Base-by-base conservation (phyloP, 2,797 vertebrate species). In the Hippocampus kuda region DNA sequence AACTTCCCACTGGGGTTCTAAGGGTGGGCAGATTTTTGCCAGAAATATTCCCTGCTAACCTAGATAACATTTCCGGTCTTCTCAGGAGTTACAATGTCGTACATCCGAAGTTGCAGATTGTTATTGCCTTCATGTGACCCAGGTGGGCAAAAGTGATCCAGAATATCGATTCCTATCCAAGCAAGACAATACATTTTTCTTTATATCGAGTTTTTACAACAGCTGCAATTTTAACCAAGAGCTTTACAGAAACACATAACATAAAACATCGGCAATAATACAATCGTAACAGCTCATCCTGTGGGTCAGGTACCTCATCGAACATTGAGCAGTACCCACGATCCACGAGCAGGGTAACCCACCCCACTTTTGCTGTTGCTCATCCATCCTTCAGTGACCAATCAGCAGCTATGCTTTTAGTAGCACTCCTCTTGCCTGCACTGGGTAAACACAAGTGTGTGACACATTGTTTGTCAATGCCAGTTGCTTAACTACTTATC, bases 401-500 rank as follows among this genome's bases (percentile, higher is more conserved):
- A 91, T 91, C 88, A 89, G 83, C 77, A 72, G 57, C 64, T 86
- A 88, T 86, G 90, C 92, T 91, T 91, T 92, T 92, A 92, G 88
- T 84, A 77, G 84, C 76, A 72, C 85, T 89, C 79, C 85, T 88
- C 80, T 75, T 75, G 79, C 78, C 83, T 80, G 84, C 76, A 5
- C 86, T 90, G 70, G 87, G 87, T 84, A 92, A 93, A 93, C 90
- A 93, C 65, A 80, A 67, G 80, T 83, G 86, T 87, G 84, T 88
- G 86, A 83, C 79, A 82, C 88, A 88, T 72, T 92, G 88, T 92
- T 92, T 93, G 90, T 89, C 86, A 85, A 79, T 60, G 85, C 79
- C 84, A 81, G 88, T 92, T 92, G 86, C 88, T 81, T 83, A 90
- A 92, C 87, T 86, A 90, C 91, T 91, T 92, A 90, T 91, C 90